These are phyloP conservation scores for Brassicogethes aeneus DNA, from an alignment of 2,888 invertebrate species.

Conservation along the genomic window DNA sequence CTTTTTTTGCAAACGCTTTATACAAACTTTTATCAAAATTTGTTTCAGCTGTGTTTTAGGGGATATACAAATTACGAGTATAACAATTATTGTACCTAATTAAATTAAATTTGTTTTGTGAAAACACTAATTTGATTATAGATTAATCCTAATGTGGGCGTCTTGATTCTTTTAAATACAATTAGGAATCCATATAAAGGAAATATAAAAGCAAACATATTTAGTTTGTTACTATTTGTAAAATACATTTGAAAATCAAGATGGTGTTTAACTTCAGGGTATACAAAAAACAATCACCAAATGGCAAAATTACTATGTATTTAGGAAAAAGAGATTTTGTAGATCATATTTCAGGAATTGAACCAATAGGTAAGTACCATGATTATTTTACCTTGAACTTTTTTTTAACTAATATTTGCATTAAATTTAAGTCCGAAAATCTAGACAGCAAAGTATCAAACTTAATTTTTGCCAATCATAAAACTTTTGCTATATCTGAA, in stretches of 20 bases:
- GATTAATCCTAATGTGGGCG: slow-evolving; percentile 14
- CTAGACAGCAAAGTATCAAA: too few species aligned
- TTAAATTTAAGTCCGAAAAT: too few species aligned
- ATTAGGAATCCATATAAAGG: slow-evolving; percentile 16
- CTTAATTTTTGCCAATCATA: too few species aligned
- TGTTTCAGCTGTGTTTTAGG: too few species aligned
- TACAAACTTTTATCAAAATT: too few species aligned
- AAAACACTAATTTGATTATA: slow-evolving; percentile 7
- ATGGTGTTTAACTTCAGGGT: slow-evolving; percentile 91
- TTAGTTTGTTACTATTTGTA: too few species aligned
- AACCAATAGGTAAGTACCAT: slow-evolving; percentile 66
- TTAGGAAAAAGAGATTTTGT: slow-evolving; percentile 82
- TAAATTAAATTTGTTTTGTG: too few species aligned
- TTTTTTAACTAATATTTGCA: neutral
- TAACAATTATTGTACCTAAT: too few species aligned
- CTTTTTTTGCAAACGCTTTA: too few species aligned
- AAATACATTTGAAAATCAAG: too few species aligned
- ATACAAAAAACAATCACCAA: slow-evolving; percentile 84
- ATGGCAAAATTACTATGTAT: slow-evolving; percentile 78
- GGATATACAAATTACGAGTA: too few species aligned
- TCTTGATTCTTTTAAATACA: neutral
- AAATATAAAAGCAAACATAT: slow-evolving; percentile 15
- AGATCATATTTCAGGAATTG: slow-evolving; percentile 77
- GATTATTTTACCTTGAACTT: slow-evolving; percentile 2
- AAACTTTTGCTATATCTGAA: too few species aligned